Evolutionary conservation across 92 coral and sea anemone genomes (phyloP), one percentile per base, ranked within the genome.

Genomic region (Anthopleura xanthogrammica): DNA sequence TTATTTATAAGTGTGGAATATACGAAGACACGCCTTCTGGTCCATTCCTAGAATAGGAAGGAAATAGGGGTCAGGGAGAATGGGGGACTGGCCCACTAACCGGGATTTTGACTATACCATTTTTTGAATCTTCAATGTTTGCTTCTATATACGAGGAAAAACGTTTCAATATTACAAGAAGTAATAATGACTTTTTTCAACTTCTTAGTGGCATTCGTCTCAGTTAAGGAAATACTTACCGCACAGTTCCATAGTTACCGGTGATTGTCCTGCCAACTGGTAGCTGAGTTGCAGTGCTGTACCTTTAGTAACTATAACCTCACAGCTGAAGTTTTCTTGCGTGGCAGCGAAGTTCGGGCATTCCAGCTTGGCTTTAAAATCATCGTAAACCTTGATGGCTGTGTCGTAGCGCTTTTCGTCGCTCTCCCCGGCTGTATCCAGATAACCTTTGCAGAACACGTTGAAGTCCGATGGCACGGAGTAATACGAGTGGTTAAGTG

Each of bases 281-380:
- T 88, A 80, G 41, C 55, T 82, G 12, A 90, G 52, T 5, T 48
- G 78, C 83, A 91, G 76, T 43, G 56, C 81, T 43, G 83, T 64
- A 23, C 95, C 98, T 78, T 81, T 90, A 29, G 84, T 57, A 9
- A 90, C 85, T 7, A 85, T 22, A 29, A 95, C 60, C 1, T 76
- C 56, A 60, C 98, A 95, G 24, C 43, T 83, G 43, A 84, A 85
- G 74, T 71, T 79, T 12, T 80, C 60, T 16, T 66, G 64, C 3
- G 89, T 90, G 57, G 85, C 92, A 11, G 87, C 98, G 29, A 81
- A 89, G 39, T 78, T 3, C 29, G 98, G 98, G 70, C 98, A 93
- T 19, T 75, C 85, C 22, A 82, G 88, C 5, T 87, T 88, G 10
- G 85, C 88, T n/a, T 77, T 79, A 22, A 79, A 79, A 58, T 68